phyloP scores from a whole-genome alignment of 2,888 invertebrate genomes.

The Drosophila niveifrons region DNA sequence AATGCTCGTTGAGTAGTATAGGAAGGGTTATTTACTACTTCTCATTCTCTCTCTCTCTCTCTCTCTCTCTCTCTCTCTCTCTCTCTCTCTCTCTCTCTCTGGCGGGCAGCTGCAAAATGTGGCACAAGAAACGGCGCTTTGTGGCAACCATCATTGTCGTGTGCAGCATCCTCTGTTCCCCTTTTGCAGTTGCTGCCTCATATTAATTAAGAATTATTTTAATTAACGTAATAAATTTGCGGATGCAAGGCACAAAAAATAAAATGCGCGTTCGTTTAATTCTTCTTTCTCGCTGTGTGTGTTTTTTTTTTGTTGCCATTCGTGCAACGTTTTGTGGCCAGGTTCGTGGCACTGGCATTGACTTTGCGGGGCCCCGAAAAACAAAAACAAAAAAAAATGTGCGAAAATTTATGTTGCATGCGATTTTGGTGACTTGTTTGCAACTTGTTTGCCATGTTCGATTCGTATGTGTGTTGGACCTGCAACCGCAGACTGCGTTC shows the following conservation, averaged over 20 bases:
- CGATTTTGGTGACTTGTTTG: slow-evolving; percentile 81
- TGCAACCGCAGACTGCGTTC: slow-evolving; percentile 34
- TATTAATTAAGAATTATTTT: slow-evolving; percentile 86
- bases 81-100: not conserved
- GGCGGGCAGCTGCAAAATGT: slow-evolving; percentile 46
- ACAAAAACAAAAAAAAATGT: slow-evolving; percentile 70
- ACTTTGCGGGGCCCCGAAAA: slow-evolving; percentile 46
- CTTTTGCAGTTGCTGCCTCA: slow-evolving; percentile 60
- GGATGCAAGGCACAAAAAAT: slow-evolving; percentile 48
- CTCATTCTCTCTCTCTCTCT: not conserved
- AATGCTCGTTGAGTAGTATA: slow-evolving; percentile 41
- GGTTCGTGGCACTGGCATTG: slow-evolving; percentile 43
- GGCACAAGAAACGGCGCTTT: slow-evolving; percentile 44
- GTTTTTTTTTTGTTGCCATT: not conserved
- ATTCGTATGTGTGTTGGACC: slow-evolving; percentile 28
- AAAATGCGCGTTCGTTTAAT: slow-evolving; percentile 45
- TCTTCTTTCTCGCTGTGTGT: slow-evolving; percentile 16
- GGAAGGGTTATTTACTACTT: slow-evolving; percentile 28
- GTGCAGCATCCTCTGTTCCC: slow-evolving; percentile 33
- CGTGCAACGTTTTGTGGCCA: slow-evolving; percentile 28
- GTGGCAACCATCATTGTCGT: slow-evolving; percentile 39
- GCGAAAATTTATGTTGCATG: slow-evolving; percentile 84
- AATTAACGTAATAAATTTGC: slow-evolving; percentile 85
- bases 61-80: too few relatives aligned
- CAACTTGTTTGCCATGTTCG: slow-evolving; percentile 77